Base-by-base conservation (phyloP, 2,797 vertebrate genomes). In the Eospalax fontanierii region DNA sequence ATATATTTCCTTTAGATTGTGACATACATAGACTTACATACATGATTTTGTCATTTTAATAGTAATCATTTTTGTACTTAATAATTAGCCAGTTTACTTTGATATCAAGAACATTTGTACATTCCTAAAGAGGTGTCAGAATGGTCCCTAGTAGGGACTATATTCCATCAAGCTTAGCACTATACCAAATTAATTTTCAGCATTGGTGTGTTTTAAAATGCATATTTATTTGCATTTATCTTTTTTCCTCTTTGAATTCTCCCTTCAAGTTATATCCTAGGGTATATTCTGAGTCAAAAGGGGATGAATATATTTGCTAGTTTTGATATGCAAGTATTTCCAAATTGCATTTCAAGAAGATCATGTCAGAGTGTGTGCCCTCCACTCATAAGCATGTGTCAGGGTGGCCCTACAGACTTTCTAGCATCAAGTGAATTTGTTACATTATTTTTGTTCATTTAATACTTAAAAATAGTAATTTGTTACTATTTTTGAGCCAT, bases 311-410 rank as follows among this genome's bases (percentile, higher is more conserved):
- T 90, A 90, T 95, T 76, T 87, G 21, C 18, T 87, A 14, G 19
- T 92, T 35, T 87, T 87, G 6, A 70, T 30, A 46, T 21, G 0
- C 18, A 88, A 91, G 0, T 26, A 68, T 93, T 88, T 93, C 33
- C n/a, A 97, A 85, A 90, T 57, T 95, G 68, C 46, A 95, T 96
- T 86, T 59, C 22, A 66, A 95, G 95, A 78, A 16, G n/a, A 57
- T 84, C 83, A 54, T 75, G 38, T 2, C n/a, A 59, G 1, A n/a
- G 4, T 30, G 6, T n/a, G 10, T 16, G 21, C 75, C 28, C 33
- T 83, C 26, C 6, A 66, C 73, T 33, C 73, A 68, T 12, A 66
- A 12, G 81, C 61, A 28, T 40, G 19, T 46, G 33, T 43, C 46
- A 65, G 30, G 19, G 3, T 57, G 24, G 71, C 70, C 79, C 26